phyloP scores from a whole-genome alignment of 2,888 invertebrate genomes.

The Epinotia brunnichana region DNA sequence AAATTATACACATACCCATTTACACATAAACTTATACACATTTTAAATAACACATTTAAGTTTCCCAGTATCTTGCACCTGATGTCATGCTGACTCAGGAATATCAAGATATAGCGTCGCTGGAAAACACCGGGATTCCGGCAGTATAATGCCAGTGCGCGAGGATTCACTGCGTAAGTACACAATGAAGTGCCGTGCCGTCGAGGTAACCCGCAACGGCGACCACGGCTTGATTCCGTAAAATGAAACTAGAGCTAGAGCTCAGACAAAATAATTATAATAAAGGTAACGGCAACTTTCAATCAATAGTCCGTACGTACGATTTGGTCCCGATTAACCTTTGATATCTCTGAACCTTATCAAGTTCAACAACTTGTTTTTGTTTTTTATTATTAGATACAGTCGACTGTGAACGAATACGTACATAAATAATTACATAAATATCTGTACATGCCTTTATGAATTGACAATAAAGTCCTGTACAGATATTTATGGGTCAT shows the following conservation, averaged over 20 bases:
- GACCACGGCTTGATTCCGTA: constrained; percentile 8
- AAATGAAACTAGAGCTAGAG: constrained; percentile 10
- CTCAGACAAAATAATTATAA: neutral
- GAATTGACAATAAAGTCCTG: too few relatives aligned
- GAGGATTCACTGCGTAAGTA: constrained; percentile 17
- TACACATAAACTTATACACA: constrained; percentile 16
- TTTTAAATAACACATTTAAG: constrained; percentile 13
- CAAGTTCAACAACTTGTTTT: too few relatives aligned
- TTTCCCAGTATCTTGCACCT: neutral
- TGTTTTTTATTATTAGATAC: too few relatives aligned
- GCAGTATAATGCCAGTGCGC: constrained; percentile 13
- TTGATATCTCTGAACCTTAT: too few relatives aligned
- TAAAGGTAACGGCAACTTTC: too few relatives aligned
- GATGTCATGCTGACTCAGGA: constrained; percentile 20
- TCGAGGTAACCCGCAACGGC: constrained; percentile 12
- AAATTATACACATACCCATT: constrained; percentile 13
- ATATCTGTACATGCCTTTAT: too few relatives aligned
- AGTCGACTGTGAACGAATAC: too few relatives aligned
- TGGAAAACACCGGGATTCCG: constrained; percentile 20
- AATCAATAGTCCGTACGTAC: too few relatives aligned
- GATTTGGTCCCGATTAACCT: too few relatives aligned
- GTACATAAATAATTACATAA: too few relatives aligned
- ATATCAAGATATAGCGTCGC: constrained; percentile 26
- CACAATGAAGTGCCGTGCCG: constrained; percentile 11
- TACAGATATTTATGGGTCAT: too few relatives aligned